These are phyloP conservation scores for Pelagia noctiluca DNA, from an alignment of 30 jellyfish, hydroid and myxozoan species.

Conservation along the genomic window DNA sequence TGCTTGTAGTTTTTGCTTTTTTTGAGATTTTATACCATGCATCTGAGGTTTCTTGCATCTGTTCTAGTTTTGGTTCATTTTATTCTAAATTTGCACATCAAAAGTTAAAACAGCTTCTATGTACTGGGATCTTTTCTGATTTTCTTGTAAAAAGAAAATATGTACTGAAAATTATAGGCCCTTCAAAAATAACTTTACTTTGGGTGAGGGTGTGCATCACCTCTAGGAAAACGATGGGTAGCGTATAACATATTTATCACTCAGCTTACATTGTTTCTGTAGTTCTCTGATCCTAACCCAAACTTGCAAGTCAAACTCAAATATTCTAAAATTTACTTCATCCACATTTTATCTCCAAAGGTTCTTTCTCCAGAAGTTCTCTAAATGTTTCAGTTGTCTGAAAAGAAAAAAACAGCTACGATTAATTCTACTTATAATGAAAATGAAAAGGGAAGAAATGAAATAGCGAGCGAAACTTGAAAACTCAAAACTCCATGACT, in stretches of 20 bases:
- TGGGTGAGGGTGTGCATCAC: too few species aligned
- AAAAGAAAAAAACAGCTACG: neutral
- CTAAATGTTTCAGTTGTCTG: conserved; percentile 56
- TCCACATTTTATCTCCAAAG: conserved; percentile 19
- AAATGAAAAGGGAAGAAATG: too few species aligned
- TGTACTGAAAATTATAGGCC: too few species aligned
- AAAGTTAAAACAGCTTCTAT: neutral
- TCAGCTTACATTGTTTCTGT: too few species aligned
- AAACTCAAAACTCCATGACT: too few species aligned
- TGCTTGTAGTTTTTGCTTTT: neutral
- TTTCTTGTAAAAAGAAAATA: neutral
- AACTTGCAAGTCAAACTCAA: too few species aligned
- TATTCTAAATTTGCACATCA: neutral
- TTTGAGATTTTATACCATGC: neutral
- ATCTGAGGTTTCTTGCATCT: neutral
- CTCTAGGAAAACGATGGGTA: too few species aligned
- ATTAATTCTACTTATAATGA: too few species aligned
- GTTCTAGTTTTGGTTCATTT: too few species aligned
- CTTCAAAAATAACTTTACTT: too few species aligned
- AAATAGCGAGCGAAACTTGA: neutral
- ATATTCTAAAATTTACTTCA: neutral
- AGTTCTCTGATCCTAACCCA: too few species aligned
- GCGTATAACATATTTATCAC: too few species aligned
- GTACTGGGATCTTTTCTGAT: neutral
- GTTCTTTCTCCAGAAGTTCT: conserved; percentile 57